Percentiles rank a stretch among this genome's conserved stretches.
Conservation (phyloP, 2,113 vertebrate species). For the Eira barbara region DNA sequence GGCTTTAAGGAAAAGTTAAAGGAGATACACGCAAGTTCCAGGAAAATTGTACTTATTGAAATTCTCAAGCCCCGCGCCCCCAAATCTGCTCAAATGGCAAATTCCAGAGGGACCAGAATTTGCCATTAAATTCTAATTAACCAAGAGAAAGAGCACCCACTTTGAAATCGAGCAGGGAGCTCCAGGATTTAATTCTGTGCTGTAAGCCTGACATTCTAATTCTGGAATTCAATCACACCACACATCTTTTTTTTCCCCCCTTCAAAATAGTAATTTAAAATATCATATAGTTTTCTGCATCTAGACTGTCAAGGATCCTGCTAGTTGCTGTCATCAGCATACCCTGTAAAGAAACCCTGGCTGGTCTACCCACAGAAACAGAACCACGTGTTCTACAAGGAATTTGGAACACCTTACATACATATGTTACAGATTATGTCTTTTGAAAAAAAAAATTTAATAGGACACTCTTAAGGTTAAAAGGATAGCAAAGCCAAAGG, state of each 20-base stretch:
- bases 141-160: background rate
- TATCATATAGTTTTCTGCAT: background rate
- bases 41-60: background rate
- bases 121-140: background rate
- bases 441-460: background rate
- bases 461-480: background rate
- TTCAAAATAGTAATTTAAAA: slow-evolving; percentile 2
- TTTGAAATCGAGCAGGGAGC: background rate
- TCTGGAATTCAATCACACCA: background rate
- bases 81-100: background rate
- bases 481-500: background rate
- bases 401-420: background rate
- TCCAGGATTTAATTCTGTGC: background rate
- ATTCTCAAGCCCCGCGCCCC: background rate
- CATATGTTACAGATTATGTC: background rate
- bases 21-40: background rate
- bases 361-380: background rate
- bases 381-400: background rate
- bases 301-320: background rate
- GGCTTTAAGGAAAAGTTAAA: background rate
- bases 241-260: background rate
- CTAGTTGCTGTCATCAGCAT: background rate
- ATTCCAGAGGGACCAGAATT: background rate
- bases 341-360: background rate
- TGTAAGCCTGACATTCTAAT: background rate